Evolutionary conservation across 2,797 vertebrate genomes (phyloP).

Genomic region (Euphonia xanthogaster): DNA sequence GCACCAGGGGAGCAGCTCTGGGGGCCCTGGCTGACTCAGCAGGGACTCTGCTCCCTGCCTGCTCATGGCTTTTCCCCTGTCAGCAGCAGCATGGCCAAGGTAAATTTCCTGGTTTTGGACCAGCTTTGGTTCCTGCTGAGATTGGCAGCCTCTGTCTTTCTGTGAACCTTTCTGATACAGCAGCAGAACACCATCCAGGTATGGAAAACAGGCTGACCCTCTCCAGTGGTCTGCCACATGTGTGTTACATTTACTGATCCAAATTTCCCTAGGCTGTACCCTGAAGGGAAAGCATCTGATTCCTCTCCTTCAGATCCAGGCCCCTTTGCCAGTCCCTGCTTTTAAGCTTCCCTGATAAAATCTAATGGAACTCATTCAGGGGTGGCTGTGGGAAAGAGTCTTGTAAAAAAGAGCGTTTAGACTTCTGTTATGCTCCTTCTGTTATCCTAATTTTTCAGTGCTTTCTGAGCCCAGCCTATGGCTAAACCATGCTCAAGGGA

Average conservation of each 20-base stretch:
- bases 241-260: neutral
- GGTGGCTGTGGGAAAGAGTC: neutral
- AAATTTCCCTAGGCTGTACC: neutral
- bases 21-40: neutral
- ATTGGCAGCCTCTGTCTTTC: neutral
- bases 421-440: neutral
- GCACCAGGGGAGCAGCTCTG: neutral
- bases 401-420: neutral
- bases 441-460: neutral
- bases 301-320: neutral
- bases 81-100: slow-evolving; percentile 18
- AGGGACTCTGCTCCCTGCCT: neutral
- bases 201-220: neutral
- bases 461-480: neutral
- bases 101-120: neutral
- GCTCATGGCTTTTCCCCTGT: neutral
- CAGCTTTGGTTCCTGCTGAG: neutral
- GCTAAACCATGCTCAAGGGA: neutral
- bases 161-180: neutral
- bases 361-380: neutral
- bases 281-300: neutral
- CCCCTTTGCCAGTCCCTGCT: neutral
- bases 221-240: neutral
- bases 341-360: neutral
- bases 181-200: neutral